Conservation (phyloP, 1,140 invertebrate species). For the Plodia interpunctella region DNA sequence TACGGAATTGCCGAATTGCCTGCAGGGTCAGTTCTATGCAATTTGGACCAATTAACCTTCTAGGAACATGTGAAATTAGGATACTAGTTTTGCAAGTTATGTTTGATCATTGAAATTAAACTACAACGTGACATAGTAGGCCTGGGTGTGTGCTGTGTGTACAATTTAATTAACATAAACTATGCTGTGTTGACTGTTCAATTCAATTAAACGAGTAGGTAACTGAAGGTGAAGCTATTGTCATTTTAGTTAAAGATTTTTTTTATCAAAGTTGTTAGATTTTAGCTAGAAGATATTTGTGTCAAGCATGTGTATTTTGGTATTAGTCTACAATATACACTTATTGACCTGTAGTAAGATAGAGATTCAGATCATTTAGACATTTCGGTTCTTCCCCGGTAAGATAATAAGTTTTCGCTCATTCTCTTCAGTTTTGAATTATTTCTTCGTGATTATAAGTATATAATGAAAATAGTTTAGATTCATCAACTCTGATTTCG, state of each 20-base stretch:
- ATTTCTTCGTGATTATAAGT: too few relatives aligned
- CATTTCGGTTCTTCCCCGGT: background rate
- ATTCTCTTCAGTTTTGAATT: too few relatives aligned
- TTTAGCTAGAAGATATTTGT: too few relatives aligned
- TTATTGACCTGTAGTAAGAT: too few relatives aligned
- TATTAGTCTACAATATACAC: too few relatives aligned
- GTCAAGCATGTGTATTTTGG: too few relatives aligned
- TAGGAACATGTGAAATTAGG: background rate
- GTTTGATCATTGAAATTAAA: constrained; percentile 1
- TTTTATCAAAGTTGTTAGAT: too few relatives aligned
- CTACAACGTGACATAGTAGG: background rate
- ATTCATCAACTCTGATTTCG: too few relatives aligned
- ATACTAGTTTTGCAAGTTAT: background rate
- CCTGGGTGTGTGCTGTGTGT: background rate
- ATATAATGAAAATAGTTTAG: too few relatives aligned
- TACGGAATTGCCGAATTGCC: constrained; percentile 43
- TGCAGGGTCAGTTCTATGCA: constrained; percentile 20
- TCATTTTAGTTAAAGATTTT: too few relatives aligned
- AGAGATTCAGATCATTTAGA: background rate
- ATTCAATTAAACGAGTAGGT: background rate
- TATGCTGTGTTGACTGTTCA: background rate
- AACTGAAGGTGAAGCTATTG: too few relatives aligned
- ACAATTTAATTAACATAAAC: background rate
- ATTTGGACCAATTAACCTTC: constrained; percentile 17
- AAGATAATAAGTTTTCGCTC: background rate